A percentile compares a stretch with the other conserved stretches of the same genome.
phyloP scores from a whole-genome alignment of 2,888 invertebrate species.

The Megamerina dolium region DNA sequence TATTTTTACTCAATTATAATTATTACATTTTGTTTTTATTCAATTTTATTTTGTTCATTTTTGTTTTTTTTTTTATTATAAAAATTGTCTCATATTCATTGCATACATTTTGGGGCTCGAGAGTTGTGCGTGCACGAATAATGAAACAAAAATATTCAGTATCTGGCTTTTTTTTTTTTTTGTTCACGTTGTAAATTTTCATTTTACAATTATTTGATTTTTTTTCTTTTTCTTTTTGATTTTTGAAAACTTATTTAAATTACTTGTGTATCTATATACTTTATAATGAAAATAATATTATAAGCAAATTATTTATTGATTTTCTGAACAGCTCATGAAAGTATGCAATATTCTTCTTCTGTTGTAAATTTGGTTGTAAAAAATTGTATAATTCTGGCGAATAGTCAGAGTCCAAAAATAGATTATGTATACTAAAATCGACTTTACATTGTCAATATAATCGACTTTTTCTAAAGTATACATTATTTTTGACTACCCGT shows the following conservation, averaged over 20 bases:
- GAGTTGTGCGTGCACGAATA: slow-evolving; percentile 16
- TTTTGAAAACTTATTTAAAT: neutral
- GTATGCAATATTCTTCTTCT: too few species aligned
- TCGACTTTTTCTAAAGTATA: too few species aligned
- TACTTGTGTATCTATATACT: slow-evolving; percentile 6
- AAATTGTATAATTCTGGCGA: too few species aligned
- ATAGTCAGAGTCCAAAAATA: too few species aligned
- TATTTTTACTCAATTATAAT: neutral
- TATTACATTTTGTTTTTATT: neutral
- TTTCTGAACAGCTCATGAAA: neutral
- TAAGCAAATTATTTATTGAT: neutral
- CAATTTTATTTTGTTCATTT: neutral
- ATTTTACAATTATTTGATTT: slow-evolving; percentile 7
- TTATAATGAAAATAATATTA: neutral
- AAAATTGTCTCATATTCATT: slow-evolving; percentile 10
- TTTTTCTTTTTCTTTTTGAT: neutral
- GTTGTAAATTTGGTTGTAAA: too few species aligned
- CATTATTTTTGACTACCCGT: too few species aligned
- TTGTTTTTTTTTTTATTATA: neutral
- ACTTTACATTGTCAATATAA: too few species aligned
- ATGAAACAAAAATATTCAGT: slow-evolving; percentile 6
- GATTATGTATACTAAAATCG: too few species aligned
- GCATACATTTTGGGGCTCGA: slow-evolving; percentile 22
- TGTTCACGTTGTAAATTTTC: slow-evolving; percentile 4
- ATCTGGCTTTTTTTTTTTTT: too few species aligned